Percentiles rank a stretch among this genome's conserved stretches.
These are phyloP conservation scores for Hydrotaea diabolus DNA, from an alignment of 2,888 invertebrate genomes.

Conservation along the genomic window DNA sequence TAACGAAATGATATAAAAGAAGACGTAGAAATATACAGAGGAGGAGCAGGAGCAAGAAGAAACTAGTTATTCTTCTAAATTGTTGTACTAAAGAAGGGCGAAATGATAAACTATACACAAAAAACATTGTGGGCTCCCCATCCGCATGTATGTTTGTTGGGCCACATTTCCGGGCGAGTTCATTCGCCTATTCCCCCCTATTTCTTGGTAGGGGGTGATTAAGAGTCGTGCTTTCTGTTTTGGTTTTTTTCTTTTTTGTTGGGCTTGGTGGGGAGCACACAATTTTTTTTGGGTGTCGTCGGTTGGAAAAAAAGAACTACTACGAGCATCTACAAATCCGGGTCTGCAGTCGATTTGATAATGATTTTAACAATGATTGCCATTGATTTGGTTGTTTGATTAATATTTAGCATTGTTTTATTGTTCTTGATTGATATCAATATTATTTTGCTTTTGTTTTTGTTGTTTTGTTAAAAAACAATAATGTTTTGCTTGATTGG, in stretches of 20 bases:
- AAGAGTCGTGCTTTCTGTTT: neutral
- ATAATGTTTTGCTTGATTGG: conserved; percentile 65
- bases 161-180: conserved; percentile 13
- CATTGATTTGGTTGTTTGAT: conserved; percentile 57
- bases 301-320: conserved; percentile 54
- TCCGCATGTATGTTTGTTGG: neutral
- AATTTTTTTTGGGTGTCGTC: conserved; percentile 18
- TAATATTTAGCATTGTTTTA: conserved; percentile 46
- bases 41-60: conserved; percentile 45
- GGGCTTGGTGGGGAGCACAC: conserved; percentile 13
- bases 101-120: conserved; percentile 51
- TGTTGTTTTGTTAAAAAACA: conserved; percentile 61
- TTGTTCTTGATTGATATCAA: conserved; percentile 60
- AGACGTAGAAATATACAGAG: conserved; percentile 2
- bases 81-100: conserved; percentile 37
- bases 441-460: conserved; percentile 54
- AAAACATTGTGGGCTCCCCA: conserved; percentile 47
- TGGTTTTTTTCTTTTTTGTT: conserved; percentile 1
- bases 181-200: neutral
- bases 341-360: conserved; percentile 80
- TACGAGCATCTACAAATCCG: conserved; percentile 71
- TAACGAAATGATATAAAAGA: conserved; percentile 17
- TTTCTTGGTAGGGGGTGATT: no score
- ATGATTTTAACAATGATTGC: conserved; percentile 59
- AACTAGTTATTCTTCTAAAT: conserved; percentile 52